phyloP scores from a whole-genome alignment of 2,888 invertebrate genomes.

The Acanthosepion esculentum region DNA sequence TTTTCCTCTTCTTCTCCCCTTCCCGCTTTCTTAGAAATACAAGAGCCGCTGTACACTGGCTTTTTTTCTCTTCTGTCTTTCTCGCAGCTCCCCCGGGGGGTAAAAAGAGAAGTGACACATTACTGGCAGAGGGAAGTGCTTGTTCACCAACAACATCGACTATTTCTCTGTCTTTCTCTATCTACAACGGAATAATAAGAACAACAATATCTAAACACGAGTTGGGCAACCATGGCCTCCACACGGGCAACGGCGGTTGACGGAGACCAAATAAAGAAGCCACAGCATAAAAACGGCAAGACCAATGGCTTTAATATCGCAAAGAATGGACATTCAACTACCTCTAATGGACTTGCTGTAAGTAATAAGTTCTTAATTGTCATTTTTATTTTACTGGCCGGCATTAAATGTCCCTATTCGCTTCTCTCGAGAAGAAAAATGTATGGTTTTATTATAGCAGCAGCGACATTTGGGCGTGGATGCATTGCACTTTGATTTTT shows the following conservation, averaged over 20 bases:
- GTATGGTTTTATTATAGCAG: conserved; percentile 5
- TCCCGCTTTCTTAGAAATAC: background rate
- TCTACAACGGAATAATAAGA: background rate
- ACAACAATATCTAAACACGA: background rate
- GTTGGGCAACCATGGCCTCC: conserved; percentile 40
- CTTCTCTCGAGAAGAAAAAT: background rate
- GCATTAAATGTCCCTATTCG: background rate
- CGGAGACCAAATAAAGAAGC: background rate
- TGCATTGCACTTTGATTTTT: background rate
- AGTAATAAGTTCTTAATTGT: background rate
- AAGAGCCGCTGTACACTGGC: background rate
- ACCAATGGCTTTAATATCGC: background rate
- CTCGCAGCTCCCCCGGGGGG: background rate
- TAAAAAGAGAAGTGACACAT: background rate
- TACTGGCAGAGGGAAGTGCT: background rate
- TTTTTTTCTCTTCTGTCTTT: background rate
- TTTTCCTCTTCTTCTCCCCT: background rate
- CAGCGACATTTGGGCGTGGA: conserved; percentile 15
- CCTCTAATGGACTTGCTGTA: background rate
- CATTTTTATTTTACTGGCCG: background rate
- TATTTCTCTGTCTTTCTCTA: background rate
- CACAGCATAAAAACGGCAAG: conserved; percentile 38
- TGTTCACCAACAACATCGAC: background rate
- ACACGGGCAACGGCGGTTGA: background rate
- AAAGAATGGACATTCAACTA: conserved; percentile 35